Percentiles rank a stretch among this genome's conserved stretches.
Evolutionary conservation across 2,797 vertebrate species (phyloP).

Genomic region (Vireo griseus): DNA sequence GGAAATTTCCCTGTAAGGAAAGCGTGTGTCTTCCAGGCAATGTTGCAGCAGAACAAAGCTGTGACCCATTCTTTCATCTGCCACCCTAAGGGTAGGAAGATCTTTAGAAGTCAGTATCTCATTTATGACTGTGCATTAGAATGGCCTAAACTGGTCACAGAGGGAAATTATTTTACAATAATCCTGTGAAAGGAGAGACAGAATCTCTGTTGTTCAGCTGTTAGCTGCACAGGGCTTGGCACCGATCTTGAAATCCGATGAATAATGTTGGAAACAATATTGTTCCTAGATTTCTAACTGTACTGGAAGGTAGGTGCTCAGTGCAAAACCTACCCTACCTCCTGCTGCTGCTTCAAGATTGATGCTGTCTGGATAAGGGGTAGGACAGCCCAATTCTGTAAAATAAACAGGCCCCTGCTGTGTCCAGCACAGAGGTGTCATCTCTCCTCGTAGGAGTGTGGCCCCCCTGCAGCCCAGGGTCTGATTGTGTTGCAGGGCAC

Average conservation of each 20-base stretch:
- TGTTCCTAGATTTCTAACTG: slow-evolving; percentile 6
- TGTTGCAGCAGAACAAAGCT: slow-evolving; percentile 28
- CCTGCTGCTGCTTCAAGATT: background rate
- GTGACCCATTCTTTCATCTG: slow-evolving; percentile 46
- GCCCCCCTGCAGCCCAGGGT: background rate
- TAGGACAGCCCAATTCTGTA: background rate
- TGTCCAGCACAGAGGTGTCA: background rate
- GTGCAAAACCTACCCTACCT: background rate
- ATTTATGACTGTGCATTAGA: slow-evolving; percentile 34
- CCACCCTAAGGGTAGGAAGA: slow-evolving; percentile 43
- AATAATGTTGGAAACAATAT: background rate
- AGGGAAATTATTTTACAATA: slow-evolving; percentile 36
- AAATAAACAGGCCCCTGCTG: background rate
- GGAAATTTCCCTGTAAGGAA: slow-evolving; percentile 33
- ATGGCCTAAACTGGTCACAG: background rate
- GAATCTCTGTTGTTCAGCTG: background rate
- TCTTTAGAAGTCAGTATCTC: slow-evolving; percentile 31
- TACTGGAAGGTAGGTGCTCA: background rate
- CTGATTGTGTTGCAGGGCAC: background rate
- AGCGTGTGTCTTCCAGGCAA: slow-evolving; percentile 2
- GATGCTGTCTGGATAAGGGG: background rate
- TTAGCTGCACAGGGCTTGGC: background rate
- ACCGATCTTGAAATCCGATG: fast-evolving
- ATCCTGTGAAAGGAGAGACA: background rate
- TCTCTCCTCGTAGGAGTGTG: background rate